phyloP scores from a whole-genome alignment of 2,113 vertebrate species.

The Cyprinodon variegatus region DNA sequence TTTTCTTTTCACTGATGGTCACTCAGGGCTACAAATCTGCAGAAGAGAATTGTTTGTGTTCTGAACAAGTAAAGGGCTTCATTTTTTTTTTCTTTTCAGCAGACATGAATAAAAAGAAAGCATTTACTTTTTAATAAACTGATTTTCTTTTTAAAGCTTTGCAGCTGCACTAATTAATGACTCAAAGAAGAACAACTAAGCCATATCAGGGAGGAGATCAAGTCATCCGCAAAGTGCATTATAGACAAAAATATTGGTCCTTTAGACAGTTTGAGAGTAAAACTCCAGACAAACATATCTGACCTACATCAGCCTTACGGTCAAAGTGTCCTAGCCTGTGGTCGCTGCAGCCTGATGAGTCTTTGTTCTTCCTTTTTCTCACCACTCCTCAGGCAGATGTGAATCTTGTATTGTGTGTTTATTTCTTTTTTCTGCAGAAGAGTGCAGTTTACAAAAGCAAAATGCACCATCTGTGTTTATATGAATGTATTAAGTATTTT shows the following conservation, averaged over 20 bases:
- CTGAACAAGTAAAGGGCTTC: constrained; percentile 34
- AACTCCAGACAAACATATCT: constrained; percentile 6
- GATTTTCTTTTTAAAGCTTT: neutral
- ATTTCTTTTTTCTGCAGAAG: constrained; percentile 19
- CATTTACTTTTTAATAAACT: constrained; percentile 4
- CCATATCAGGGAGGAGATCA: constrained; percentile 20
- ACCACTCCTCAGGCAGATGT: constrained; percentile 50
- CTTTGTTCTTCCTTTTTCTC: constrained; percentile 12
- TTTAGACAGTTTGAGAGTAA: constrained; percentile 6
- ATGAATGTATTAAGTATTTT: constrained; percentile 25
- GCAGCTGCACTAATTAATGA: constrained; percentile 7
- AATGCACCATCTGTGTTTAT: constrained; percentile 13
- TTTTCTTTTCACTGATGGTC: constrained; percentile 22
- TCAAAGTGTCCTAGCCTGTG: constrained; percentile 37
- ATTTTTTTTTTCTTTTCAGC: neutral
- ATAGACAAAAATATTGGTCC: neutral
- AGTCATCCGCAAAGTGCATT: neutral
- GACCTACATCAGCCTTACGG: constrained; percentile 8
- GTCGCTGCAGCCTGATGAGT: constrained; percentile 4
- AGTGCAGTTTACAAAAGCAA: constrained; percentile 45
- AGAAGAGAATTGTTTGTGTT: constrained; percentile 22
- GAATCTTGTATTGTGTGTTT: constrained; percentile 3
- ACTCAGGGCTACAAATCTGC: constrained; percentile 60
- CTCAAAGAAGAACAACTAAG: constrained; percentile 21
- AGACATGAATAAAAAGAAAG: constrained; percentile 18